Conservation (phyloP, 2,888 invertebrate genomes). For the Platycheirus albimanus region DNA sequence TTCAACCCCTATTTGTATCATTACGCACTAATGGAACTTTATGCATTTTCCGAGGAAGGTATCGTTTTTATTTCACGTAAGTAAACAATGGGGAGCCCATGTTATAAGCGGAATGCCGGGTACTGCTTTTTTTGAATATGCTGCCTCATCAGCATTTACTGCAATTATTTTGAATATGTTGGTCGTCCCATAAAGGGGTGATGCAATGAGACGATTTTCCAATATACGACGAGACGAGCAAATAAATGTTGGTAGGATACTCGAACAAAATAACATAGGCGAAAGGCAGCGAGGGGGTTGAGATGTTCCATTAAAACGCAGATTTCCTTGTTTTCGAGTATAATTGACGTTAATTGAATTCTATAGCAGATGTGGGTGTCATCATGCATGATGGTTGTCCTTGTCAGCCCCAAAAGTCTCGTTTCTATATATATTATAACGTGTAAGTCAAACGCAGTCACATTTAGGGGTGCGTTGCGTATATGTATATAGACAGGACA, state of each 20-base stretch:
- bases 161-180: conserved; percentile 69
- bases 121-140: conserved; percentile 56
- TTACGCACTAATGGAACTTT: conserved; percentile 72
- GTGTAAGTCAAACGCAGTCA: conserved; percentile 59
- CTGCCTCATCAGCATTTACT: conserved; percentile 66
- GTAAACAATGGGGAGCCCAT: conserved; percentile 17
- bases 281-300: background rate
- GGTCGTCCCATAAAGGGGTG: conserved; percentile 4
- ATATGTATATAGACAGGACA: no score
- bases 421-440: no score
- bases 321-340: conserved; percentile 67
- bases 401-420: conserved; percentile 40
- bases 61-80: background rate
- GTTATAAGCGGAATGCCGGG: conserved; percentile 1
- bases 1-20: conserved; percentile 70
- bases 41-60: conserved; percentile 40
- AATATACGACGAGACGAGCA: background rate
- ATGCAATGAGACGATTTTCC: conserved; percentile 1
- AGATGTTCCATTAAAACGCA: conserved; percentile 69
- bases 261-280: conserved; percentile 27
- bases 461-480: background rate
- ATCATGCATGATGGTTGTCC: conserved; percentile 53
- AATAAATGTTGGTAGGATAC: no score
- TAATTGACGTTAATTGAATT: conserved; percentile 74
- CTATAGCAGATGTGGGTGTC: conserved; percentile 55